Evolutionary conservation across 2,888 invertebrate species (phyloP), one percentile per base, ranked within the genome.

Genomic region (Drosophila pseudotakahashii): DNA sequence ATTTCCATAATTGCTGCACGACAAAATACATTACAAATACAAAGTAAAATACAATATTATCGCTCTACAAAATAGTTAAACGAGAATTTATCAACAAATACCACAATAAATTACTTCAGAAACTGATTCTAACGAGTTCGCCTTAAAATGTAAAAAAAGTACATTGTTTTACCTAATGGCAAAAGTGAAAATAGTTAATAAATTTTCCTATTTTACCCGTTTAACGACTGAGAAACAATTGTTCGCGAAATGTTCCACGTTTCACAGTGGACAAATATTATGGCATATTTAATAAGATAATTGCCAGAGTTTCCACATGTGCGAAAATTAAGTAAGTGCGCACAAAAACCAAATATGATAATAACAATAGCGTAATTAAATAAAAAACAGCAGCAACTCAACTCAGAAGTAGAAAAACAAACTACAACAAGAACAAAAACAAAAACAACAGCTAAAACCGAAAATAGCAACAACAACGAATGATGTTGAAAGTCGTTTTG

Each of bases 401-500:
- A 41, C 39, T 39, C 69, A 74, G 44, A 74, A 50, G 39, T 52
- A 63, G 44, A 57, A 52, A 45, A 48, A 52, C 58, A 58, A 50
- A 54, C 30, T 39, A 64, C 68, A 32, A 39, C 55, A 50, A n/a
- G n/a, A n/a, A n/a, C n/a, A n/a, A n/a, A n/a, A n/a, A n/a, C n/a
- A n/a, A n/a, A n/a, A n/a, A 67, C 68, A 63, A 54, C 53, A 41
- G 19, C 19, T 2, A 19, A 19, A 19, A 47, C 16, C 41, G 4
- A 57, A 77, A 61, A 53, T 39, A 36, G 37, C 59, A 45, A 55
- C n/a, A 67, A 52, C 50, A 66, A 67, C 58, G 76, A 81, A 79
- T 73, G 79, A 89, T 91, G 90, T 90, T 89, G 91, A 90, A 90
- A 90, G 90, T 90, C 90, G 90, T 90, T 91, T 91, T 83, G 88